These are phyloP conservation scores for Microcebus tavaratra DNA, from an alignment of 2,113 vertebrate genomes.

Conservation along the genomic window DNA sequence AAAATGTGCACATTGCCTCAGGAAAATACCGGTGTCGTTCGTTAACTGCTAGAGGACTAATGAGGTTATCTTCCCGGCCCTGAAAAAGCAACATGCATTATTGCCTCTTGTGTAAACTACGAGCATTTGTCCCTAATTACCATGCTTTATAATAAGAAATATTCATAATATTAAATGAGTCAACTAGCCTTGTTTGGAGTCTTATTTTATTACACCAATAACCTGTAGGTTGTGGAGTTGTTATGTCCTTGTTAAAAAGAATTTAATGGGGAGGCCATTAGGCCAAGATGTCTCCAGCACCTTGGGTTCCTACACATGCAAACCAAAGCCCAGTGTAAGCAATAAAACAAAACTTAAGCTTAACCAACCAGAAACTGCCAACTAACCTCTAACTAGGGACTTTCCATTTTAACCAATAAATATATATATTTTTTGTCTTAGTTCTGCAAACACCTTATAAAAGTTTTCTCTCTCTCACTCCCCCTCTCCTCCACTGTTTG, in stretches of 20 bases:
- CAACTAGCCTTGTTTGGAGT: neutral
- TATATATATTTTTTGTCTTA: neutral
- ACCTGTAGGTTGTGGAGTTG: neutral
- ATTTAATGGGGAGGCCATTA: neutral
- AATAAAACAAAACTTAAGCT: neutral
- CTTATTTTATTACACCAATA: neutral
- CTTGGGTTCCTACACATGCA: neutral
- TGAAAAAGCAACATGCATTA: neutral
- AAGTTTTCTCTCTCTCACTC: neutral
- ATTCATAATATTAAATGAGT: neutral
- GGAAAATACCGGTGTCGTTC: neutral
- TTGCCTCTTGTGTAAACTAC: neutral
- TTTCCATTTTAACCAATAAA: neutral
- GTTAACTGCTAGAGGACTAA: neutral
- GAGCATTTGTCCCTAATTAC: neutral
- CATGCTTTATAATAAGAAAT: neutral
- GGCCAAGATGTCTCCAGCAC: neutral
- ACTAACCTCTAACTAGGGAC: neutral
- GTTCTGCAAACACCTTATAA: neutral
- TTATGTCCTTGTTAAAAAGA: neutral
- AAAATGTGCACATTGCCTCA: neutral
- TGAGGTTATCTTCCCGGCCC: neutral
- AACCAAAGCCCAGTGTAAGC: neutral
- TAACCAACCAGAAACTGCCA: neutral
- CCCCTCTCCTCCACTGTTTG: neutral